Evolutionary conservation across 2,888 invertebrate genomes (phyloP).

Genomic region (Adineta ricciae): DNA sequence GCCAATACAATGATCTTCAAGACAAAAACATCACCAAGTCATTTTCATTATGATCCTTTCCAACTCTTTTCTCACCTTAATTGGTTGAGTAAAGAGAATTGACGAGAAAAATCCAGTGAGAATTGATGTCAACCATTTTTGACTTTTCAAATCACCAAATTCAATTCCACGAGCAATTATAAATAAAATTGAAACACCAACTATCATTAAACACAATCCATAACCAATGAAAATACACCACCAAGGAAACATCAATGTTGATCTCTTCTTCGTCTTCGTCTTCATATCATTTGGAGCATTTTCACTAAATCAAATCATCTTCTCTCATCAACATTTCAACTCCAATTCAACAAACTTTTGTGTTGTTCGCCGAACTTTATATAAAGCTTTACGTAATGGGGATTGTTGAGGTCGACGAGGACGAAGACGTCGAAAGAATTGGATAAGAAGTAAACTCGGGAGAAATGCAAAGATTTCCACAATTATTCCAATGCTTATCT

Average conservation of each 20-base stretch:
- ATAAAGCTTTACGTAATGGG: no score
- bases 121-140: conserved; percentile 51
- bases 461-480: no score
- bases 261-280: conserved; percentile 38
- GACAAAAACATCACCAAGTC: no score
- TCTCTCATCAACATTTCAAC: conserved; percentile 53
- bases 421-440: no score
- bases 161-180: conserved; percentile 51
- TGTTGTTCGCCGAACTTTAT: conserved; percentile 49
- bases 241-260: conserved; percentile 51
- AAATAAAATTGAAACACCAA: conserved; percentile 48
- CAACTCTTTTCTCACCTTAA: no score
- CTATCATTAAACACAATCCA: conserved; percentile 48
- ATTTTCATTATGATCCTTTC: no score
- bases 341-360: conserved; percentile 36
- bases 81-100: no score
- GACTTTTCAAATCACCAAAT: conserved; percentile 51
- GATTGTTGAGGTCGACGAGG: no score
- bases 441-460: no score
- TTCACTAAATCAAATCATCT: conserved; percentile 37
- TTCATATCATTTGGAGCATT: no score
- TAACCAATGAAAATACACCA: conserved; percentile 49
- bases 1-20: no score
- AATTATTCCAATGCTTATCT: no score
- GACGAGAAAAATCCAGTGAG: conserved; percentile 38